Evolutionary conservation across 1,140 invertebrate species (phyloP).

Genomic region (Meloidogyne exigua): DNA sequence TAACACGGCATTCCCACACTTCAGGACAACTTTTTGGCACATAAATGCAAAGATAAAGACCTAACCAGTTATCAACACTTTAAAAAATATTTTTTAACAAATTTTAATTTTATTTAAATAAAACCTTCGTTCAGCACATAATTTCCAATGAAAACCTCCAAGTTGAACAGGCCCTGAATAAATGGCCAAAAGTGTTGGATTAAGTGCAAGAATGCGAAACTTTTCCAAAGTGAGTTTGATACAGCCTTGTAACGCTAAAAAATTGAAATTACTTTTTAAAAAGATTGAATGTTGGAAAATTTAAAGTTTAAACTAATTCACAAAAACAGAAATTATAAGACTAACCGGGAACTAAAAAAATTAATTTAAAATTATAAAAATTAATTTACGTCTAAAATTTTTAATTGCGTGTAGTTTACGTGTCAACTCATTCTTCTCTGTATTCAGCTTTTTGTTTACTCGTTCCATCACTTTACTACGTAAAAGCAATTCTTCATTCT

Average conservation of each 20-base stretch:
- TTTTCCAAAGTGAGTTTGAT: not conserved
- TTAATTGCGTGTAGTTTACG: not conserved
- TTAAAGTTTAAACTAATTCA: too few relatives aligned
- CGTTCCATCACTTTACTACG: not conserved
- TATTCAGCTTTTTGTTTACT: not conserved
- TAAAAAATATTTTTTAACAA: not conserved
- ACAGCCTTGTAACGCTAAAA: not conserved
- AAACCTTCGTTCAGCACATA: not conserved
- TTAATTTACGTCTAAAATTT: not conserved
- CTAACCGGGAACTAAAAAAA: too few relatives aligned
- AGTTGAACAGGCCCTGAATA: not conserved
- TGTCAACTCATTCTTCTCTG: not conserved
- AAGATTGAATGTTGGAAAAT: too few relatives aligned
- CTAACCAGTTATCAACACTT: slow-evolving; percentile 1
- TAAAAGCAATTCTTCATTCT: not conserved
- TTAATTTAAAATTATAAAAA: not conserved
- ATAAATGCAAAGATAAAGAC: slow-evolving; percentile 2
- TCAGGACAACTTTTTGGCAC: not conserved
- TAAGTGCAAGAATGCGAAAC: not conserved
- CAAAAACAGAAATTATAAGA: too few relatives aligned
- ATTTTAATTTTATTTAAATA: not conserved
- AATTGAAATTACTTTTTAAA: too few relatives aligned
- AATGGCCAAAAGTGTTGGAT: not conserved
- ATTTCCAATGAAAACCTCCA: not conserved
- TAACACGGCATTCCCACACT: not conserved